phyloP scores from a whole-genome alignment of 2,888 invertebrate genomes.

The Entomobrya proxima region DNA sequence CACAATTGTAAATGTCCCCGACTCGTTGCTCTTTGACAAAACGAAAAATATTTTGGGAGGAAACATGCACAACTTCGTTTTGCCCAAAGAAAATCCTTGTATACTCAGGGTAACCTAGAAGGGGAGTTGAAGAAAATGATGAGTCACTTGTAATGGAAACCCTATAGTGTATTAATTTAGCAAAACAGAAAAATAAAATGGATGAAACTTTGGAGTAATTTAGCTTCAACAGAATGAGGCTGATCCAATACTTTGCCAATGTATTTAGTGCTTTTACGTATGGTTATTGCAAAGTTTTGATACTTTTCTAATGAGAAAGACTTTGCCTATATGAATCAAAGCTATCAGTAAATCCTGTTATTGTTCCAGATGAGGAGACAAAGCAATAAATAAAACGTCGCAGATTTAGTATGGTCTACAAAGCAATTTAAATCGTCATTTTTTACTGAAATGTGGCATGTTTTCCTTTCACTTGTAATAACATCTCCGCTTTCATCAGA shows the following conservation, averaged over 20 bases:
- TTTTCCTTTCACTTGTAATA: conserved; percentile 22
- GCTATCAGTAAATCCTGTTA: neutral
- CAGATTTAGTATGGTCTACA: neutral
- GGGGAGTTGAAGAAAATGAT: neutral
- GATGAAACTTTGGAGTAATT: neutral
- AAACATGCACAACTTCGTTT: conserved; percentile 70
- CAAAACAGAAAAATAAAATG: neutral
- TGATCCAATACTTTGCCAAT: neutral
- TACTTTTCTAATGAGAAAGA: neutral
- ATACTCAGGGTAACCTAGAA: conserved; percentile 64
- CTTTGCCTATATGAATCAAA: neutral
- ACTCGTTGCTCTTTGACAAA: conserved; percentile 77
- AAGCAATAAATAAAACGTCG: neutral
- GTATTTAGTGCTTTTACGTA: neutral
- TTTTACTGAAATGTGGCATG: neutral
- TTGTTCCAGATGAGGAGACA: neutral
- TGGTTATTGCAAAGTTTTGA: neutral
- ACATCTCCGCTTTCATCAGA: conserved; percentile 7
- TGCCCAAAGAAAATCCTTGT: conserved; percentile 66
- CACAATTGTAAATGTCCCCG: conserved; percentile 78
- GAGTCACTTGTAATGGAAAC: neutral
- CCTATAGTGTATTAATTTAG: neutral
- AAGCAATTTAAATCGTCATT: neutral
- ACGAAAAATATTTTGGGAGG: conserved; percentile 72
- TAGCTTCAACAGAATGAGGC: neutral